phyloP scores from a whole-genome alignment of 2,888 invertebrate species.

The Myopa tessellatipennis region DNA sequence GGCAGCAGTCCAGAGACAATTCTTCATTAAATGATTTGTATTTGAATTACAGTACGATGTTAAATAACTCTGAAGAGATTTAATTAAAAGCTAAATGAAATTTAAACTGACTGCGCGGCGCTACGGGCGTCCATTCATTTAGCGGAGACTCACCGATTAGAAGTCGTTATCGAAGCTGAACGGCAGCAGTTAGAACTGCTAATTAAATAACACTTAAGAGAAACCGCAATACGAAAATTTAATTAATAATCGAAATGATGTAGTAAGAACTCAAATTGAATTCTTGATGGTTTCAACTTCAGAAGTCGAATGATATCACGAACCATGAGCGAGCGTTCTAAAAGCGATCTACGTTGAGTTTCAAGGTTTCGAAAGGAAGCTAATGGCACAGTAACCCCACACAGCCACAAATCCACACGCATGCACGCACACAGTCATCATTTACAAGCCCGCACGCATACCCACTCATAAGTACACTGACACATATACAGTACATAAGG shows the following conservation, averaged over 20 bases:
- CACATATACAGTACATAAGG: background rate
- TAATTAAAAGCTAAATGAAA: slow-evolving; percentile 22
- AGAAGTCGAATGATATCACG: slow-evolving; percentile 59
- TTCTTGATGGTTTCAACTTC: slow-evolving; percentile 61
- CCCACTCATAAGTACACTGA: background rate
- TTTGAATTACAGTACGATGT: background rate
- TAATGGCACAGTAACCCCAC: background rate
- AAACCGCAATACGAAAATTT: background rate
- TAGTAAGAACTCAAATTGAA: slow-evolving; percentile 9
- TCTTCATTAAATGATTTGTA: slow-evolving; percentile 19
- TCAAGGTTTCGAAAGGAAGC: slow-evolving; percentile 6
- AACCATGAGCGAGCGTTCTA: background rate
- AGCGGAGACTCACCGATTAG: slow-evolving; percentile 8
- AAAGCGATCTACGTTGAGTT: background rate
- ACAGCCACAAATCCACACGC: slow-evolving; percentile 6
- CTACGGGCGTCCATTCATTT: background rate
- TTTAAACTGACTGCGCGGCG: no score
- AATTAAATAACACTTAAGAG: background rate
- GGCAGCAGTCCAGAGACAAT: slow-evolving; percentile 52
- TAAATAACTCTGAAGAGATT: background rate
- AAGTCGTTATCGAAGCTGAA: background rate
- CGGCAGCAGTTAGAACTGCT: slow-evolving; percentile 15
- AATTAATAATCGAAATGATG: slow-evolving; percentile 10
- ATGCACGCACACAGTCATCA: background rate
- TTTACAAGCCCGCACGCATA: background rate